Percentiles rank a stretch among this genome's conserved stretches.
phyloP scores from a whole-genome alignment of 2,113 vertebrate genomes.

The Hydrolagus affinis region DNA sequence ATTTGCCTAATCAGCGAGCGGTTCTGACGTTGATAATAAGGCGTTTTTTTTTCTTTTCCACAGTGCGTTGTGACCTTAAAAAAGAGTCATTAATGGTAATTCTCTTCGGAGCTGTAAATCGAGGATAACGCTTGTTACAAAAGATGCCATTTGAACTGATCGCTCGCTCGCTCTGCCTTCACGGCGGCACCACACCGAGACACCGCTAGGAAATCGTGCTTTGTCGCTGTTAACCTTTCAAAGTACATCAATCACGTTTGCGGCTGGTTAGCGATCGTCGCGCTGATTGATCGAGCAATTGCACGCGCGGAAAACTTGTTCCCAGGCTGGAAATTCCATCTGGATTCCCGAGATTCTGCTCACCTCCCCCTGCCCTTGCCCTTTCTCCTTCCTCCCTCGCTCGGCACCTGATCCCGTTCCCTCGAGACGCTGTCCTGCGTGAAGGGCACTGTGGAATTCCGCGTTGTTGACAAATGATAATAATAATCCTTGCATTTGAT shows the following conservation, averaged over 20 bases:
- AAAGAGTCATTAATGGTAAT: not conserved
- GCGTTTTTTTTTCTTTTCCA: not conserved
- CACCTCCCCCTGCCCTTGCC: no score
- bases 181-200: not conserved
- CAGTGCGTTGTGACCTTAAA: not conserved
- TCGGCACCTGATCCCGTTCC: no score
- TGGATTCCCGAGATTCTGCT: no score
- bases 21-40: not conserved
- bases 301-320: constrained; percentile 54
- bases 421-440: no score
- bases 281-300: not conserved
- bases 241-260: not conserved
- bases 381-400: no score
- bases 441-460: no score
- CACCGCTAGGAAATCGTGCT: not conserved
- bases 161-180: not conserved
- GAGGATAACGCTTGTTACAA: not conserved
- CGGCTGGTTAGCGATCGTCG: not conserved
- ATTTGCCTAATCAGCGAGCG: not conserved
- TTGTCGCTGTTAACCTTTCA: not conserved
- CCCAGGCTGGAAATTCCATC: constrained; percentile 41
- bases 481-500: no score
- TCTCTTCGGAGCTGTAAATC: not conserved
- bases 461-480: no score
- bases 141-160: not conserved